A percentile compares a stretch with the other conserved stretches of the same genome.
These are phyloP conservation scores for Gymnopithys bicolor DNA, from an alignment of 2,797 vertebrate genomes.

Conservation along the genomic window DNA sequence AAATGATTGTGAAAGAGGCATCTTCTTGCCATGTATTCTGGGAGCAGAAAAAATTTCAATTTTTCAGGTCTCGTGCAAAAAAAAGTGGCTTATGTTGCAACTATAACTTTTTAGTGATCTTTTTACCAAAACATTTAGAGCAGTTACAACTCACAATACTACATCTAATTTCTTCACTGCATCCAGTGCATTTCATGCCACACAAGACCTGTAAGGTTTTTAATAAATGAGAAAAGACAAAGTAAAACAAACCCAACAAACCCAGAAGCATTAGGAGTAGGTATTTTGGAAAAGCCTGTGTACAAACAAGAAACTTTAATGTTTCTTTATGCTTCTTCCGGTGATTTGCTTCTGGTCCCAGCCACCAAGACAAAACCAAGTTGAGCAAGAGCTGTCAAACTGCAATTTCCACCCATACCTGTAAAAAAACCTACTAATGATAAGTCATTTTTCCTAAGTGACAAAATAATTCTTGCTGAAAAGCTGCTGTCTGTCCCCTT, in stretches of 20 bases:
- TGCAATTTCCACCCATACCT: not conserved
- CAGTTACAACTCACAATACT: not conserved
- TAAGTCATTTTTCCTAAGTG: not conserved
- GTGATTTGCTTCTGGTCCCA: not conserved
- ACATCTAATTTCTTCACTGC: not conserved
- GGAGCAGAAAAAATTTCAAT: not conserved
- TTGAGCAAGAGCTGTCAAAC: not conserved
- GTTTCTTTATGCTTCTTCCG: not conserved
- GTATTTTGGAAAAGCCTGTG: not conserved
- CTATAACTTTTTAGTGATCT: not conserved
- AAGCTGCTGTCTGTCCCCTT: not conserved
- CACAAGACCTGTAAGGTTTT: not conserved
- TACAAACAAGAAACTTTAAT: not conserved
- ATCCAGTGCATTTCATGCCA: not conserved
- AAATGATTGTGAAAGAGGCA: not conserved
- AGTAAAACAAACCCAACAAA: not conserved
- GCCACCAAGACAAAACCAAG: not conserved
- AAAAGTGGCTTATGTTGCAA: not conserved
- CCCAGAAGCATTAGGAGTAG: not conserved
- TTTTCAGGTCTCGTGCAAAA: not conserved
- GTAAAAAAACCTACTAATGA: accelerated
- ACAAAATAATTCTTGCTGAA: not conserved
- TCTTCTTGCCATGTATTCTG: not conserved
- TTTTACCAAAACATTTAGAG: not conserved
- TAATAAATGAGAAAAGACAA: not conserved